Evolutionary conservation across 2,113 vertebrate species (phyloP).

Genomic region (Notothenia coriiceps): DNA sequence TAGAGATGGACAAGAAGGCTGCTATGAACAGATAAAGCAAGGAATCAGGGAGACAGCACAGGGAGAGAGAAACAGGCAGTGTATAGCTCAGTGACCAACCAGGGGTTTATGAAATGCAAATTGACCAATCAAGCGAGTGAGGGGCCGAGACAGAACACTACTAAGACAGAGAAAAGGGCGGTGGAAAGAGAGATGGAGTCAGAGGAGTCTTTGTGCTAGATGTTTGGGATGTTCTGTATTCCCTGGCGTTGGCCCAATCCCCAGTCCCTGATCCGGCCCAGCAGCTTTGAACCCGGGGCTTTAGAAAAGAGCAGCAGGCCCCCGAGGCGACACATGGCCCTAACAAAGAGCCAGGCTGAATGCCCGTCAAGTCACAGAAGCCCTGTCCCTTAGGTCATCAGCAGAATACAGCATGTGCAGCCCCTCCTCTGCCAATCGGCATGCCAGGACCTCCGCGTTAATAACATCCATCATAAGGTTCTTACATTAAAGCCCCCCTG

Average conservation of each 20-base stretch:
- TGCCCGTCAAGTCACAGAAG: constrained; percentile 75
- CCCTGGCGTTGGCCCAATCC: constrained; percentile 54
- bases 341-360: constrained; percentile 75
- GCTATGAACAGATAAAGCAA: constrained; percentile 16
- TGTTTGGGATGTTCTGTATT: constrained; percentile 64
- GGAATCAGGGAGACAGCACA: background rate
- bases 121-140: constrained; percentile 27
- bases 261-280: constrained; percentile 30
- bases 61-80: constrained; percentile 8
- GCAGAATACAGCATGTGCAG: constrained; percentile 53
- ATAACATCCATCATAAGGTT: constrained; percentile 63
- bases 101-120: constrained; percentile 22
- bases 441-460: constrained; percentile 34
- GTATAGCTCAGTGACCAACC: constrained; percentile 9
- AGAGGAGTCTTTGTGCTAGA: constrained; percentile 55
- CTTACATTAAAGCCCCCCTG: constrained; percentile 60
- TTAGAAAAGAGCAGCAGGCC: constrained; percentile 72
- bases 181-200: constrained; percentile 31
- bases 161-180: background rate
- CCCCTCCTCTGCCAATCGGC: constrained; percentile 52
- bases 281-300: constrained; percentile 67
- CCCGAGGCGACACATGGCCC: constrained; percentile 71
- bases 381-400: constrained; percentile 69
- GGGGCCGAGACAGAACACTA: background rate
- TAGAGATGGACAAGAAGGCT: constrained; percentile 38